phyloP scores from a whole-genome alignment of 2,888 invertebrate genomes.

The Himalopsyche japonica region DNA sequence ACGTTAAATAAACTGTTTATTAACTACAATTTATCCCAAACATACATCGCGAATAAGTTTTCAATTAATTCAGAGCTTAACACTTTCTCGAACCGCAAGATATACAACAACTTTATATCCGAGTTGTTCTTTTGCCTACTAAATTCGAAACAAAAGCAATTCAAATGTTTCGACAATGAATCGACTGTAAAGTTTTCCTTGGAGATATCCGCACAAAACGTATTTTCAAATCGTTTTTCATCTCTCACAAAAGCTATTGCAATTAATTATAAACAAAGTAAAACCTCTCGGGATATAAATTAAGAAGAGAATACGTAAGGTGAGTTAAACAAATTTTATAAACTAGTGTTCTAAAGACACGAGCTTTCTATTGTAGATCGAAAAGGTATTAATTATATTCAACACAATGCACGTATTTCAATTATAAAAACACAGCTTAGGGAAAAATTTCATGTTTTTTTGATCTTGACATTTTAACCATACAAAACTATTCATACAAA shows the following conservation, averaged over 20 bases:
- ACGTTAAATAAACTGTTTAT: no score
- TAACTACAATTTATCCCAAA: neutral
- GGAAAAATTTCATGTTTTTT: no score
- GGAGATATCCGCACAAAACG: conserved; percentile 5
- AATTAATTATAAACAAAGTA: conserved; percentile 28
- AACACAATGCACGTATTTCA: no score
- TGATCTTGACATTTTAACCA: no score
- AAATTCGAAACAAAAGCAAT: conserved; percentile 20
- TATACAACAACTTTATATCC: conserved; percentile 14
- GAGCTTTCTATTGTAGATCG: no score
- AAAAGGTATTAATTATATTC: no score
- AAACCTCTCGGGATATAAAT: conserved; percentile 3
- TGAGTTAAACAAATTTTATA: neutral
- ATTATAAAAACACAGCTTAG: no score
- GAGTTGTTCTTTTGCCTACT: conserved; percentile 23
- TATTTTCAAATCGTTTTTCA: conserved; percentile 23
- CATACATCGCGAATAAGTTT: neutral
- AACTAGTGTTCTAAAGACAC: no score
- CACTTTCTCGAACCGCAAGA: conserved; percentile 7
- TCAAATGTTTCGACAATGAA: conserved; percentile 12
- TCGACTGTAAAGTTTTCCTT: conserved; percentile 13
- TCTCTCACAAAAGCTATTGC: conserved; percentile 4
- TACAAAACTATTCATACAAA: no score
- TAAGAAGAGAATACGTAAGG: neutral
- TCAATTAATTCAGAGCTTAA: conserved; percentile 24